Evolutionary conservation across 2,888 invertebrate species (phyloP), one percentile per base, ranked within the genome.

Genomic region (Polylopha cassiicola): DNA sequence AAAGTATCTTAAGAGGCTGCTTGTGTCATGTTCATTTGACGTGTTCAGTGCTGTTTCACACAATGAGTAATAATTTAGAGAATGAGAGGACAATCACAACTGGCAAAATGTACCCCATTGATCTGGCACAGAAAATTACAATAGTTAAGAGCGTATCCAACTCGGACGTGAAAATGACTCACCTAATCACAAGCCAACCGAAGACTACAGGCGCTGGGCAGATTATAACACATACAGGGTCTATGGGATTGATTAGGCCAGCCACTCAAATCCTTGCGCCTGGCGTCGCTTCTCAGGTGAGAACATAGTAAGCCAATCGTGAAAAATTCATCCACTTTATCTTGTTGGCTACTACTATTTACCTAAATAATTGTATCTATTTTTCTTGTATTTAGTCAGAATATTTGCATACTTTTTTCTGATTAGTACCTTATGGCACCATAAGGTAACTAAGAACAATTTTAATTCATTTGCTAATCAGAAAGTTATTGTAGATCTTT

Each of bases 61-160:
- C 56, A 65, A 86, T 86, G 86, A 85, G 74, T 58, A 73, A 64
- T 53, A 84, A 82, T 72, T 66, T 79, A 57, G 86, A 86, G 56
- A 87, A 86, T 55, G 89, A 89, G 54, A 87, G 88, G 54, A 86
- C 89, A 55, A 63, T 78, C 47, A 81, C 87, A 51, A 64, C 80
- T 56, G 79, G 79, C 51, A 89, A 89, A 75, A 86, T 86, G 70
- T 87, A 87, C 73, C 86, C 86, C 48, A 85, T 86, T 54, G 85
- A 86, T 75, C 80, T 86, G 68, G 85, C 85, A 42, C 84, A 81
- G 65, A 86, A 86, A 65, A 85, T 86, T 41, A 84, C 85, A 53
- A 85, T 86, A 37, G 85, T 86, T 20, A 86, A 86, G 58, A 78
- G 69, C 58, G 77, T 82, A 43, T 61, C 82, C 1, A 81, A 73